These are phyloP conservation scores for Gisinianus flammeolus DNA, from an alignment of 2,888 invertebrate species.

Conservation along the genomic window DNA sequence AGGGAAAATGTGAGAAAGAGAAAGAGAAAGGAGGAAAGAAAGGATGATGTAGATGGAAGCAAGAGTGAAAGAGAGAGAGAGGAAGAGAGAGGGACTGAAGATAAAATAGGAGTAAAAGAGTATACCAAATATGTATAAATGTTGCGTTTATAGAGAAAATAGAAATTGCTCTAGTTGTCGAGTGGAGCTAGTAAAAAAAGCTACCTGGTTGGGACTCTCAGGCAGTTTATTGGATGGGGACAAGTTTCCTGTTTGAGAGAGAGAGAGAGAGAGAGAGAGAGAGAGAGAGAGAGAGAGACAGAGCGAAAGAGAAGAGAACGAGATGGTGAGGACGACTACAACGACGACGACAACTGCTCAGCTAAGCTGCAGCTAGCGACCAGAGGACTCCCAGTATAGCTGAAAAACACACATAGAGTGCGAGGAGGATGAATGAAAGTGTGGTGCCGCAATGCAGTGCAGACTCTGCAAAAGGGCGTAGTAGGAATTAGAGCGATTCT, in stretches of 20 bases:
- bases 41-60: not conserved
- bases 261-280: not conserved
- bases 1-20: not conserved
- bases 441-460: conserved; percentile 55
- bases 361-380: not conserved
- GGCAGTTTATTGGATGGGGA: conserved; percentile 24
- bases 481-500: conserved; percentile 38
- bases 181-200: not conserved
- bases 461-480: conserved; percentile 55
- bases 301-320: too few relatives aligned
- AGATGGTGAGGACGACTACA: not conserved
- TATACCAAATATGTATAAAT: too few relatives aligned
- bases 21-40: not conserved
- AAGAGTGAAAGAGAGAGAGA: not conserved
- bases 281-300: not conserved
- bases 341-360: not conserved
- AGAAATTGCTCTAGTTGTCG: too few relatives aligned
- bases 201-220: conserved; percentile 6
- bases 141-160: too few relatives aligned
- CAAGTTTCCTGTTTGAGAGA: conserved; percentile 17
- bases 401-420: not conserved
- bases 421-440: conserved; percentile 21
- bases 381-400: not conserved
- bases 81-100: too few relatives aligned
- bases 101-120: too few relatives aligned